These are phyloP conservation scores for Lagodon rhomboides DNA, from an alignment of 2,797 vertebrate genomes.

Conservation along the genomic window DNA sequence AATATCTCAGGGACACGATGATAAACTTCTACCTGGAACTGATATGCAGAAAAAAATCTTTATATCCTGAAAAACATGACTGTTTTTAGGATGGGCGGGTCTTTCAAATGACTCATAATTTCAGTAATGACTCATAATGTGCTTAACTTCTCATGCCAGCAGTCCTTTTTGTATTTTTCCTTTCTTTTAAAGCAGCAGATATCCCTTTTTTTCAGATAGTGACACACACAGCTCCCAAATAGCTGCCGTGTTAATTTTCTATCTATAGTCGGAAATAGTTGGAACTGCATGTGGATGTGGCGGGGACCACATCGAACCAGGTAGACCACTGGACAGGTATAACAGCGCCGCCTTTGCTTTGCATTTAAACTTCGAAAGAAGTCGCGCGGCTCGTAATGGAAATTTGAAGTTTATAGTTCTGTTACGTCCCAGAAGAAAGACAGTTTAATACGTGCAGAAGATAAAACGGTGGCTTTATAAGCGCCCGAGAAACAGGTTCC, in stretches of 20 bases:
- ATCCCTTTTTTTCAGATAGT: conserved; percentile 66
- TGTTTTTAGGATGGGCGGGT: conserved; percentile 60
- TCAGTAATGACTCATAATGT: conserved; percentile 75
- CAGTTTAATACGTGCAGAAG: neutral
- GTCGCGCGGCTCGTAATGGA: neutral
- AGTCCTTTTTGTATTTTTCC: conserved; percentile 21
- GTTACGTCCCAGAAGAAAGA: neutral
- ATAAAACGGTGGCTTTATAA: conserved; percentile 21
- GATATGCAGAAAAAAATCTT: neutral
- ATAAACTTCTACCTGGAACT: too few species aligned
- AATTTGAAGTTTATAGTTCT: neutral
- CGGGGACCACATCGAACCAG: conserved; percentile 37
- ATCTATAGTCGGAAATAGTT: conserved; percentile 39
- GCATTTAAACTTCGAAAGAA: neutral
- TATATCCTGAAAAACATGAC: conserved; percentile 23
- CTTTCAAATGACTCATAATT: conserved; percentile 73
- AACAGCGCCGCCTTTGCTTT: neutral
- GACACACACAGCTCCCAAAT: conserved; percentile 44
- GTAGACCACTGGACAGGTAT: conserved; percentile 46
- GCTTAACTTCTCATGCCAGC: conserved; percentile 52
- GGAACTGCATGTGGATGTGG: conserved; percentile 52
- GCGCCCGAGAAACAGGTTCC: conserved; percentile 10
- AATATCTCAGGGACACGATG: neutral
- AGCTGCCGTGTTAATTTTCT: conserved; percentile 41
- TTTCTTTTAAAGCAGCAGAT: conserved; percentile 38